phyloP scores from a whole-genome alignment of 2,113 vertebrate genomes.

The Pelvicachromis taeniatus region DNA sequence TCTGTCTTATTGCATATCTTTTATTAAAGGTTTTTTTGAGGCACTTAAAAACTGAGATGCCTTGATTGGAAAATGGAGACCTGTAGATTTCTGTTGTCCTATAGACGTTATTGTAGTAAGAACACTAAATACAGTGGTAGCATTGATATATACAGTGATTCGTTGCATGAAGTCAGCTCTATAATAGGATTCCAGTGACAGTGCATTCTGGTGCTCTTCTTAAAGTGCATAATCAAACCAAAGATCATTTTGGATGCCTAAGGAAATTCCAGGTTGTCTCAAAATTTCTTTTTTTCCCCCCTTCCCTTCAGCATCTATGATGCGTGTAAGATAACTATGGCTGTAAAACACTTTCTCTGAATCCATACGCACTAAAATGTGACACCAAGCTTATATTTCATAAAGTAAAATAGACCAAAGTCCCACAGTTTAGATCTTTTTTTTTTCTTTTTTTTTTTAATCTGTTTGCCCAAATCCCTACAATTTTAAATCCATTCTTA shows the following conservation, averaged over 20 bases:
- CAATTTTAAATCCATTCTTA: neutral
- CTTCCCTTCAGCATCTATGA: neutral
- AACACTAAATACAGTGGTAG: neutral
- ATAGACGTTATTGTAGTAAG: neutral
- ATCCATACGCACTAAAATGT: neutral
- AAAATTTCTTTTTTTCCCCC: neutral
- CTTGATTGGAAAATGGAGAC: slow-evolving; percentile 20
- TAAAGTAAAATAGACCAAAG: neutral
- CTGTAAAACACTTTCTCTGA: neutral
- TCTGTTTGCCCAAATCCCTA: neutral
- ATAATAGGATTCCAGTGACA: neutral
- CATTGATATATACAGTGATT: neutral
- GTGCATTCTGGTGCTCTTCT: neutral
- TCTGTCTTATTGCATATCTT: neutral
- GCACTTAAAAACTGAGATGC: slow-evolving; percentile 69
- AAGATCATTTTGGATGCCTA: neutral
- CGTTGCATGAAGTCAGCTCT: neutral
- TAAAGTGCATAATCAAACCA: neutral
- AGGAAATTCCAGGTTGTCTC: neutral
- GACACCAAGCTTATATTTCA: neutral
- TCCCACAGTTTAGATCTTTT: neutral
- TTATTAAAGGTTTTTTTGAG: slow-evolving; percentile 49
- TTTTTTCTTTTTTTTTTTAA: neutral
- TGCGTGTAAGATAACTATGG: neutral
- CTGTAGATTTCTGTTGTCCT: neutral